phyloP scores from a whole-genome alignment of 2,888 invertebrate genomes.

The Sylvicola cinctus region DNA sequence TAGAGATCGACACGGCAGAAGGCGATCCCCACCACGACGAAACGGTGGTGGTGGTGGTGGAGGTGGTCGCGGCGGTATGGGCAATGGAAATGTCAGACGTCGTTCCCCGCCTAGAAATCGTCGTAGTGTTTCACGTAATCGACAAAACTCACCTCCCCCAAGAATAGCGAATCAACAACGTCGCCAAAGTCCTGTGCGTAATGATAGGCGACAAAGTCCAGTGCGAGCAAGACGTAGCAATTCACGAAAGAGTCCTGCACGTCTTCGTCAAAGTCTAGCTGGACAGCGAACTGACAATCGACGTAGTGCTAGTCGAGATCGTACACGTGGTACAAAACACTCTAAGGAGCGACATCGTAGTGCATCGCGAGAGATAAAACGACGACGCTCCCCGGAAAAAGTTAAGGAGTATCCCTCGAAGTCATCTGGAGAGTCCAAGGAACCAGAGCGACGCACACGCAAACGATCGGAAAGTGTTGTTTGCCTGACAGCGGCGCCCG shows the following conservation, averaged over 20 bases:
- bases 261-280: too few relatives aligned
- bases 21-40: constrained; percentile 11
- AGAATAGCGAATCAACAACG: too few relatives aligned
- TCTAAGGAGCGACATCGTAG: too few relatives aligned
- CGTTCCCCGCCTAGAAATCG: constrained; percentile 1
- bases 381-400: background rate
- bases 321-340: too few relatives aligned
- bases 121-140: too few relatives aligned
- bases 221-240: too few relatives aligned
- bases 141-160: too few relatives aligned
- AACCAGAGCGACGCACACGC: constrained; percentile 21
- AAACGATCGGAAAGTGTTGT: constrained; percentile 20
- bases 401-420: too few relatives aligned
- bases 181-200: background rate
- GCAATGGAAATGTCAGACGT: background rate
- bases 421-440: background rate
- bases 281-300: too few relatives aligned
- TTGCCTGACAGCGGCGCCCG: constrained; percentile 28
- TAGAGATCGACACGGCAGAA: constrained; percentile 7
- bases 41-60: constrained; percentile 10
- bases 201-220: too few relatives aligned
- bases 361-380: constrained; percentile 30
- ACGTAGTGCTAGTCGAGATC: constrained; percentile 10
- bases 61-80: constrained; percentile 4
- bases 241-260: too few relatives aligned